phyloP scores from a whole-genome alignment of 2,888 invertebrate genomes.

The Epistrophe grossulariae region DNA sequence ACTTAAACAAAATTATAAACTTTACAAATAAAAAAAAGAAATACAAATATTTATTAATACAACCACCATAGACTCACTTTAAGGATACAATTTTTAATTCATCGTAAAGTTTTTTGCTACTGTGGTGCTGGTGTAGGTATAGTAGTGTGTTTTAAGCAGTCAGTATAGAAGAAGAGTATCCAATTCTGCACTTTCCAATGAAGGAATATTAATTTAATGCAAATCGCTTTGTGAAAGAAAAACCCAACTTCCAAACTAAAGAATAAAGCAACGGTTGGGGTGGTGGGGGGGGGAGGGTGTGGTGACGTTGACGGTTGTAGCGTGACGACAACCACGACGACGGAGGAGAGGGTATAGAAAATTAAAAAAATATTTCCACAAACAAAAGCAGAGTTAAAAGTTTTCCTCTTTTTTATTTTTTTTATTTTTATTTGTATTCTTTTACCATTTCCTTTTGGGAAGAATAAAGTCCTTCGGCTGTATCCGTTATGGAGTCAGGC shows the following conservation, averaged over 20 bases:
- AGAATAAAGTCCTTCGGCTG: constrained; percentile 66
- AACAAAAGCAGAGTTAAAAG: constrained; percentile 73
- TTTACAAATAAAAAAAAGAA: not conserved
- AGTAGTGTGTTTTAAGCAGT: too few species aligned
- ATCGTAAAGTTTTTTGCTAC: constrained; percentile 10
- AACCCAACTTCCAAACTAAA: constrained; percentile 47
- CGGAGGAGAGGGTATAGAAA: constrained; percentile 33
- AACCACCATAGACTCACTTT: constrained; percentile 39
- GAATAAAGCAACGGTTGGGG: not conserved
- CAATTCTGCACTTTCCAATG: constrained; percentile 56
- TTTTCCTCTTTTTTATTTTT: constrained; percentile 33
- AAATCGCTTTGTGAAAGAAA: constrained; percentile 73
- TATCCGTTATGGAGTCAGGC: constrained; percentile 62
- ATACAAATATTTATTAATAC: constrained; percentile 66
- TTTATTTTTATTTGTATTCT: constrained; percentile 20
- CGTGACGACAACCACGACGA: not conserved
- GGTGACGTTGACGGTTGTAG: not conserved
- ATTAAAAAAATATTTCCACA: constrained; percentile 72
- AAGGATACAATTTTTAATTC: constrained; percentile 63
- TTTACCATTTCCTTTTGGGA: constrained; percentile 19
- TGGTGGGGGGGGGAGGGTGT: too few species aligned
- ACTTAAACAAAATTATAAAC: constrained; percentile 26
- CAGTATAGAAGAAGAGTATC: constrained; percentile 10
- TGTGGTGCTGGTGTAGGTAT: not conserved
- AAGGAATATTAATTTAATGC: constrained; percentile 74